Percentiles rank a stretch among this genome's conserved stretches.
Evolutionary conservation across 2,888 invertebrate genomes (phyloP).

Genomic region (Tyria jacobaeae): DNA sequence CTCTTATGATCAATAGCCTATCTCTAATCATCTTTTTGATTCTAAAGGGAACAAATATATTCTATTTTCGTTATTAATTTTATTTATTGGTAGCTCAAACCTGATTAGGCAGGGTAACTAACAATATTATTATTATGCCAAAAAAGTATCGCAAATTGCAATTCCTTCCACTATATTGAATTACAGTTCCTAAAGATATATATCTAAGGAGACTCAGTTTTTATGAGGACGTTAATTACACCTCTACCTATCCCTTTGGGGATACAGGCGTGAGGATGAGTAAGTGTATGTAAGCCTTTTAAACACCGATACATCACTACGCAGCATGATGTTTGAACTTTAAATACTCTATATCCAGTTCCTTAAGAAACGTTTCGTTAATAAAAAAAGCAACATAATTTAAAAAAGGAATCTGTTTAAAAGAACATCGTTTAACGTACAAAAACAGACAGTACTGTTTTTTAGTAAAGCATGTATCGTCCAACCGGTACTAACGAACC

Average conservation of each 20-base stretch:
- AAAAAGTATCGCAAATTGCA: constrained; percentile 2
- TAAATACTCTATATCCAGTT: too few species aligned
- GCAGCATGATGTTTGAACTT: too few species aligned
- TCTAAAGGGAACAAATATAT: too few species aligned
- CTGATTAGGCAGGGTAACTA: background rate
- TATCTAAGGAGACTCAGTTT: constrained; percentile 4
- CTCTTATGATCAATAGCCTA: too few species aligned
- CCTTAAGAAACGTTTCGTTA: too few species aligned
- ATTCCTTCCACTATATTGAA: constrained; percentile 12
- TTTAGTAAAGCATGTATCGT: too few species aligned
- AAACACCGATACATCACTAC: too few species aligned
- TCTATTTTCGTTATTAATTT: background rate
- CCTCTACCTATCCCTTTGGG: too few species aligned
- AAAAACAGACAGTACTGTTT: constrained; percentile 29
- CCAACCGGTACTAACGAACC: constrained; percentile 35
- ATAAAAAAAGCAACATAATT: background rate
- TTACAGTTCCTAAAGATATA: constrained; percentile 8
- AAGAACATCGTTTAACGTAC: constrained; percentile 19
- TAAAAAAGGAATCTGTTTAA: background rate
- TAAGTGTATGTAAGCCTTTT: too few species aligned
- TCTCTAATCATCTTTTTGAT: too few species aligned
- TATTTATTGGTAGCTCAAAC: background rate
- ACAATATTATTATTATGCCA: background rate
- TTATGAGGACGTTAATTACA: constrained; percentile 10
- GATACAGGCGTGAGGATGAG: too few species aligned